A percentile compares a stretch with the other conserved stretches of the same genome.
phyloP scores from a whole-genome alignment of 1,140 invertebrate genomes.

The Lordiphosa collinella region DNA sequence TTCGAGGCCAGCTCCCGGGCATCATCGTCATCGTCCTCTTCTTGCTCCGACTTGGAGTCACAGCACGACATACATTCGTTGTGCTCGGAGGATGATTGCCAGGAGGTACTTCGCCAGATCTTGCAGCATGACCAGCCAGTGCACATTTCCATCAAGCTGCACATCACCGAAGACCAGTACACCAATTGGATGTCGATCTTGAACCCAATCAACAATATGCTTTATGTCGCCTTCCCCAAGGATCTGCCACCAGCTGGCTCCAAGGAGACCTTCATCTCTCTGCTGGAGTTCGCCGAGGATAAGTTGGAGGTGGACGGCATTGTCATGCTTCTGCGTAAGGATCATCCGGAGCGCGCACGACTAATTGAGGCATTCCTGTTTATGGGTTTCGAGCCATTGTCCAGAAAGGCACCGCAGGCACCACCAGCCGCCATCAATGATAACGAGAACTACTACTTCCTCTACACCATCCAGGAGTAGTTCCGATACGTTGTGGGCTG shows the following conservation, averaged over 20 bases:
- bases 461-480: constrained; percentile 78
- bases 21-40: constrained; percentile 66
- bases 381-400: constrained; percentile 92
- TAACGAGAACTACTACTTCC: constrained; percentile 75
- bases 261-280: constrained; percentile 94
- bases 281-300: constrained; percentile 98
- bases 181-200: constrained; percentile 91
- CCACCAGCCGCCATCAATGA: constrained; percentile 81
- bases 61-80: constrained; percentile 64
- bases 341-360: constrained; percentile 89
- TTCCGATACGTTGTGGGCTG: neutral
- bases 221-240: constrained; percentile 93
- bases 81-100: constrained; percentile 72
- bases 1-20: constrained; percentile 58
- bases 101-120: constrained; percentile 82
- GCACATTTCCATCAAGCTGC: constrained; percentile 88
- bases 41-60: constrained; percentile 67
- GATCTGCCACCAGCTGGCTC: constrained; percentile 92
- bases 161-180: constrained; percentile 87
- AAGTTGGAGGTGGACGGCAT: constrained; percentile 87
- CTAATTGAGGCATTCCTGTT: constrained; percentile 97
- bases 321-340: constrained; percentile 89
- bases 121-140: constrained; percentile 83
- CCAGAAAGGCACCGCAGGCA: constrained; percentile 88
- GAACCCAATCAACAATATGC: constrained; percentile 83